Evolutionary conservation across 2,113 vertebrate genomes (phyloP), one percentile per base, ranked within the genome.

Genomic region (Eulemur macaco): DNA sequence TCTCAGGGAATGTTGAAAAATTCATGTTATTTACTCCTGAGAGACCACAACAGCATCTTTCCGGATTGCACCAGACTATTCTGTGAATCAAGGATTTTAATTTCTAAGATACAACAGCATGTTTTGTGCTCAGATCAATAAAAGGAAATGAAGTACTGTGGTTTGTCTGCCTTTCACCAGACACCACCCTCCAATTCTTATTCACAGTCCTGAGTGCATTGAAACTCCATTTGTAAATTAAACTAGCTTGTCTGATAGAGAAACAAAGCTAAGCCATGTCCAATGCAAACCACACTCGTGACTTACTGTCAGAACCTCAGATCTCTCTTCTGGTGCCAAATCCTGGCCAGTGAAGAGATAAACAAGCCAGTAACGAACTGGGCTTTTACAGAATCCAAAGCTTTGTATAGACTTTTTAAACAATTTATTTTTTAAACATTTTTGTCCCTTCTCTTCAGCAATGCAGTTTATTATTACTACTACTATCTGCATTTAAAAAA

Each of bases 1-100:
- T 97, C 89, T 94, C 88, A 94, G 71, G 50, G 76, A 93, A 69
- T 96, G 86, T 96, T 97, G 96, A 97, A 97, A 98, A 98, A 97
- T 97, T 94, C 97, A 95, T 98, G 93, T 98, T 97, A 97, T 98
- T 98, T 97, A 98, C 97, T 96, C 95, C 96, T 95, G 85, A 98
- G 98, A 98, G 96, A 80, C 97, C 89, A 8, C 52, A 95, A 89
- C 50, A 96, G 91, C 82, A 64, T 95, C 95, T 92, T 87, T 85
- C 73, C 84, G 93, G 89, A 95, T 12, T 66, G 78, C 64, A 84
- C 56, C 86, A 94, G 86, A 60, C 89, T 91, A 94, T 81, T 93
- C 68, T 90, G 83, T 93, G 86, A 95, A 97, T 95, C 83, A 18
- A 88, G 80, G 89, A 88, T 85, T 96, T 95, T 96, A 95, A 96